A percentile compares a stretch with the other conserved stretches of the same genome.
Evolutionary conservation across 2,888 invertebrate species (phyloP).

Genomic region (Lepidocyrtoides sp.): DNA sequence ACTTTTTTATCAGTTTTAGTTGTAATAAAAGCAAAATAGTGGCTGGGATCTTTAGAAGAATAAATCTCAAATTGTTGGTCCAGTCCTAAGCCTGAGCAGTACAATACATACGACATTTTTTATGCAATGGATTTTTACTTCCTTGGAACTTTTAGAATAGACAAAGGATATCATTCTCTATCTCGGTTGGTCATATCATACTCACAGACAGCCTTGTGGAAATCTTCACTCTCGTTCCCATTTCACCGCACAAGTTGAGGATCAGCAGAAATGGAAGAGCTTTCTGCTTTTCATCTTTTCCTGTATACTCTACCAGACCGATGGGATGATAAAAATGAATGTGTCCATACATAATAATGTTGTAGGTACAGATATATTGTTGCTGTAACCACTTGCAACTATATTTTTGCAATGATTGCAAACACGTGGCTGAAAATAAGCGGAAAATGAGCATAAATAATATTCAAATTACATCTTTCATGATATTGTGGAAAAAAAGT

Average conservation of each 20-base stretch:
- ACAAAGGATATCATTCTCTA: neutral
- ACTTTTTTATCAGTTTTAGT: neutral
- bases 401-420: neutral
- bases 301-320: neutral
- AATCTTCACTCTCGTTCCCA: neutral
- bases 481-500: neutral
- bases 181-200: neutral
- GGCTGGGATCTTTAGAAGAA: neutral
- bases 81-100: neutral
- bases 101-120: neutral
- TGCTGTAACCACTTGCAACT: conserved; percentile 63
- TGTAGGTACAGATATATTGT: conserved; percentile 10
- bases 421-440: conserved; percentile 20
- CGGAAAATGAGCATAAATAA: neutral
- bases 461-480: neutral
- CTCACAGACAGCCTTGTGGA: neutral
- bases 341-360: neutral
- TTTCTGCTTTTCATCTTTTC: neutral
- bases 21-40: neutral
- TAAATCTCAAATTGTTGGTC: neutral
- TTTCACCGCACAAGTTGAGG: neutral
- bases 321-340: neutral
- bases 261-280: neutral
- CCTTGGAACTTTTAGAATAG: neutral
- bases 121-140: neutral